These are phyloP conservation scores for Orthonychiurus folsomi DNA, from an alignment of 2,888 invertebrate species.

Conservation along the genomic window DNA sequence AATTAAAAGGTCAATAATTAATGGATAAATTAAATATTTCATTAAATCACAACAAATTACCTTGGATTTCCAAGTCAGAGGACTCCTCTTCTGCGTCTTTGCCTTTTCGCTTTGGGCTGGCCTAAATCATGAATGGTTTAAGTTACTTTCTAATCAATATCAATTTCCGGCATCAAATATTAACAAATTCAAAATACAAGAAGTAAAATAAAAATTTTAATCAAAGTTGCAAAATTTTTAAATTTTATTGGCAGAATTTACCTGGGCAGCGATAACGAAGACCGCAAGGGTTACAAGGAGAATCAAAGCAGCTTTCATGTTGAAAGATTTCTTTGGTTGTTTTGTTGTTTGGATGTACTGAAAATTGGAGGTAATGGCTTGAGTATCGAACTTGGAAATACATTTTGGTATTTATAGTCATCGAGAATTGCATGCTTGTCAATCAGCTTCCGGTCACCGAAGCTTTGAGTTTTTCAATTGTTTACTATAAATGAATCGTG, in stretches of 20 bases:
- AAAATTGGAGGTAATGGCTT: too few species aligned
- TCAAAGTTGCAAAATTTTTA: not conserved
- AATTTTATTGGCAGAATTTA: not conserved
- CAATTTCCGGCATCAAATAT: not conserved
- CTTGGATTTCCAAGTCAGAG: not conserved
- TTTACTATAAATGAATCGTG: too few species aligned
- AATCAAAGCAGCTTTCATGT: slow-evolving; percentile 1
- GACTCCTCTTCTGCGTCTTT: not conserved
- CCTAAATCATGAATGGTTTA: too few species aligned
- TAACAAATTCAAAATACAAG: not conserved
- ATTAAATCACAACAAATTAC: not conserved
- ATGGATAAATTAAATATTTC: not conserved
- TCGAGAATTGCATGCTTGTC: too few species aligned
- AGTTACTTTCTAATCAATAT: too few species aligned
- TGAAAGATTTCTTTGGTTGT: not conserved
- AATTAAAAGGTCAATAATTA: too few species aligned
- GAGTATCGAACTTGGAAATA: too few species aligned
- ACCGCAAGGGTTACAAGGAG: not conserved
- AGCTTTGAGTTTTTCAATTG: too few species aligned
- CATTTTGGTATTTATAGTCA: too few species aligned
- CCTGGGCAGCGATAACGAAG: not conserved
- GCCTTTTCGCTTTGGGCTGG: not conserved
- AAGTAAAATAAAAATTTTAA: not conserved
- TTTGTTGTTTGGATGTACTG: too few species aligned
- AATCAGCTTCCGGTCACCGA: too few species aligned